These are phyloP conservation scores for Nomada lathburiana DNA, from an alignment of 2,888 invertebrate species.

Conservation along the genomic window DNA sequence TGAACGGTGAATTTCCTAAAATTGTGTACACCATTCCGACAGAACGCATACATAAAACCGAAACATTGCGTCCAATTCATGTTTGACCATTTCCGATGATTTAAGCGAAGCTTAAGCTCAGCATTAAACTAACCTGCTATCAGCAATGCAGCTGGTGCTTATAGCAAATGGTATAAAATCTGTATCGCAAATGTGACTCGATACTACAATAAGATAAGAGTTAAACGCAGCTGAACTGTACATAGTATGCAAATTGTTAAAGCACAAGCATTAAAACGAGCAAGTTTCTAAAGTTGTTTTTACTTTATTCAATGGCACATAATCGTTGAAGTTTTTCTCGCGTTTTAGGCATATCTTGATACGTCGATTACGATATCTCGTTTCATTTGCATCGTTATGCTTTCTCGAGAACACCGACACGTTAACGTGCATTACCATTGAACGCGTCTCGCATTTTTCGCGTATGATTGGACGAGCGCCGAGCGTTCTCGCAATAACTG, in stretches of 20 bases:
- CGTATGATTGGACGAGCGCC: constrained; percentile 16
- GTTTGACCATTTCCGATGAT: too few species aligned
- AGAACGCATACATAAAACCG: too few species aligned
- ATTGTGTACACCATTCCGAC: too few species aligned
- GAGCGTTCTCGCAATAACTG: constrained; percentile 41
- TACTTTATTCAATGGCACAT: background rate
- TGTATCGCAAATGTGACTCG: too few species aligned
- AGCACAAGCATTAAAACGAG: background rate
- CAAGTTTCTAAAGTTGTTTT: background rate
- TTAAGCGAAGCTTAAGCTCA: too few species aligned
- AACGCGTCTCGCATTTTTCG: constrained; percentile 29
- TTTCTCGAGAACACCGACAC: constrained; percentile 5
- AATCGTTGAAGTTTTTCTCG: background rate
- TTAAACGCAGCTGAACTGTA: too few species aligned
- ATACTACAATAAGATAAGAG: too few species aligned
- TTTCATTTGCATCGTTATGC: background rate
- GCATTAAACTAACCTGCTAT: too few species aligned
- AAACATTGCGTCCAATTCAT: too few species aligned
- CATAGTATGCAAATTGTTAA: background rate
- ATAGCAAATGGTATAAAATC: too few species aligned
- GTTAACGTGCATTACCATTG: constrained; percentile 38
- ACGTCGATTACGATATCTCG: background rate
- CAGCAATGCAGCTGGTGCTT: too few species aligned
- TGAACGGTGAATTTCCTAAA: too few species aligned
- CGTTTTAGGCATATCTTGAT: background rate